Evolutionary conservation across 2,113 vertebrate genomes (phyloP), one percentile per base, ranked within the genome.

Genomic region (Herpetotheres cachinnans): DNA sequence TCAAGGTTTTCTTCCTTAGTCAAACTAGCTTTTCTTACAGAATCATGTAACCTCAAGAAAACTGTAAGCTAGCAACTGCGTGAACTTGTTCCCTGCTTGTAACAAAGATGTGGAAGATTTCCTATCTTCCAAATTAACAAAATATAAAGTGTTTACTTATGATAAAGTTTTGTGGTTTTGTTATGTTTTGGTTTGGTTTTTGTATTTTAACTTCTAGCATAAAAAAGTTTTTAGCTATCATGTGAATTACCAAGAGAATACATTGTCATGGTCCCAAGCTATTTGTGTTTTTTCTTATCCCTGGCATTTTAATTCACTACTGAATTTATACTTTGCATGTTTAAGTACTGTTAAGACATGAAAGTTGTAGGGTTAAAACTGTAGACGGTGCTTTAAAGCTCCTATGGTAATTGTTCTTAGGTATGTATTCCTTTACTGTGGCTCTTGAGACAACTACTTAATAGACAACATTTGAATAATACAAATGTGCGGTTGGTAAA

Each of bases 381-480:
- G 67, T 95, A 97, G 93, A 86, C 91, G 84, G 61, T 96, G 94
- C 93, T 97, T 96, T 96, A 97, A 95, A 97, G 90, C 87, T 92
- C 91, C 93, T 96, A 44, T 93, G 80, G 80, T 95, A 77, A 92
- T 94, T 97, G 83, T 97, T 96, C 88, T 97, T 95, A 96, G 76
- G 93, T 96, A 92, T 90, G 69, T 97, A 97, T 90, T 95, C 84
- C 82, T 90, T 97, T 94, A 86, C 71, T 94, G 17, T 96, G 92
- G 67, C 91, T 90, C 82, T 96, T 13, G 86, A 97, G 96, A 97
- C 88, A 95, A 83, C 77, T 98, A 36, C 96, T 98, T 98, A 97
- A 97, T 97, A 98, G 93, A 90, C 82, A 97, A 96, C 91, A 97
- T 95, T 98, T 98, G 95, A 98, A 97, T 97, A 97, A 97, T 97